These are phyloP conservation scores for Stomatorhinus ivindoensis DNA, from an alignment of 2,113 vertebrate genomes.

Conservation along the genomic window DNA sequence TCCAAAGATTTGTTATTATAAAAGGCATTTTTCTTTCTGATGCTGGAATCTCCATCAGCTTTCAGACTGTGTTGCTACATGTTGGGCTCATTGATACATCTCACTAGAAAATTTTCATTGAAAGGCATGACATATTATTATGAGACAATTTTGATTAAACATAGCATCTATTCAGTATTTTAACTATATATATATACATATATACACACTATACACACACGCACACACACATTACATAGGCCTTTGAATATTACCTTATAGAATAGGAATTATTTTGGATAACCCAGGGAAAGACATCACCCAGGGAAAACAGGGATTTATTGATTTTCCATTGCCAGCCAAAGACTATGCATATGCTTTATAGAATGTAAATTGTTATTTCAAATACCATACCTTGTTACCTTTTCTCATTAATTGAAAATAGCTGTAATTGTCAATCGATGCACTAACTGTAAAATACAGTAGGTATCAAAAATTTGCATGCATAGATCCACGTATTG, in stretches of 20 bases:
- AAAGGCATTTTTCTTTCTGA: conserved; percentile 65
- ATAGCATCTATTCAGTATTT: background rate
- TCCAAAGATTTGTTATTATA: conserved; percentile 71
- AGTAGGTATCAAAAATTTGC: background rate
- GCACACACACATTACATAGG: background rate
- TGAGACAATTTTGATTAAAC: background rate
- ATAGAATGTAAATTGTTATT: background rate
- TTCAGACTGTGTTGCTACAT: conserved; percentile 72
- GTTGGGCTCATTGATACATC: conserved; percentile 51
- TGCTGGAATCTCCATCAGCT: conserved; percentile 67
- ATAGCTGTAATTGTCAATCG: too few relatives aligned
- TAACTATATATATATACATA: background rate
- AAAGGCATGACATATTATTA: background rate
- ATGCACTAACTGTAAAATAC: too few relatives aligned
- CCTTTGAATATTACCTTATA: background rate
- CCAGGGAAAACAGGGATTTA: background rate
- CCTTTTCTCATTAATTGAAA: background rate
- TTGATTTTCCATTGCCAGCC: background rate
- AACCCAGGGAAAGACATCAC: background rate
- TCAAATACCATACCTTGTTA: background rate
- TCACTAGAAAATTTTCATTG: conserved; percentile 29
- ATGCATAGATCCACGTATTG: background rate
- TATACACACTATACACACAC: too few relatives aligned
- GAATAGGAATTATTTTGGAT: background rate
- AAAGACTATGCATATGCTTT: background rate